Base-by-base conservation (phyloP, 2,888 invertebrate species). In the Brenthis hecate region DNA sequence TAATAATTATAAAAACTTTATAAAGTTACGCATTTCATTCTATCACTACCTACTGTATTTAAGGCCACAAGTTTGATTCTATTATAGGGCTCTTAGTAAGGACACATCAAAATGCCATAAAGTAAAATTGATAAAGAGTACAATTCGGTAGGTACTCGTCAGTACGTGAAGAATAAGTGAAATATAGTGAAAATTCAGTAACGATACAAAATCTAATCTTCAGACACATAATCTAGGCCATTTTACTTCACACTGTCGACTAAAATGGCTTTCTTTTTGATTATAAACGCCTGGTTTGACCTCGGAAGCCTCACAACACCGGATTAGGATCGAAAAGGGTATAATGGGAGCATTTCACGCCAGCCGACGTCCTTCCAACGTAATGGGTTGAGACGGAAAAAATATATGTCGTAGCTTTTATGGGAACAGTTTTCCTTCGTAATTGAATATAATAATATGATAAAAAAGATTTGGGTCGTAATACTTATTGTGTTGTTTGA, bases 221-320 rank as follows among this genome's bases (percentile, higher is more conserved):
- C 43, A 36, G 66, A 51, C 47, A 47, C 32, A 36, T 36, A 43
- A 43, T 43, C 36, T 43, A 43, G 36, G 11, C 11, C 36, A 43
- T 43, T 43, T 11, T 43, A 43, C 11, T 43, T 11, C 36, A 43
- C 36, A 43, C 36, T 43, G 36, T 43, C 36, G 36, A 43, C 36
- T 32, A 47, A 47, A 55, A 60, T 50, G 36, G 51, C 6, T 36
- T 13, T 57, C 23, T 55, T 56, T 36, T 60, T 48, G 64, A 65
- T 66, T 69, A 58, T 68, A 65, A 71, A 64, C 23, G 69, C 50
- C 14, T 43, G 60, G 68, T 66, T 64, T 69, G 70, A 68, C 73
- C 74, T 68, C 66, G 50, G 72, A 74, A 75, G 72, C 75, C 72
- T 63, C 64, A 69, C 70, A 70, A 73, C 72, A 56, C 61, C 71